These are phyloP conservation scores for Unio delphinus DNA, from an alignment of 2,888 invertebrate species.

Conservation along the genomic window DNA sequence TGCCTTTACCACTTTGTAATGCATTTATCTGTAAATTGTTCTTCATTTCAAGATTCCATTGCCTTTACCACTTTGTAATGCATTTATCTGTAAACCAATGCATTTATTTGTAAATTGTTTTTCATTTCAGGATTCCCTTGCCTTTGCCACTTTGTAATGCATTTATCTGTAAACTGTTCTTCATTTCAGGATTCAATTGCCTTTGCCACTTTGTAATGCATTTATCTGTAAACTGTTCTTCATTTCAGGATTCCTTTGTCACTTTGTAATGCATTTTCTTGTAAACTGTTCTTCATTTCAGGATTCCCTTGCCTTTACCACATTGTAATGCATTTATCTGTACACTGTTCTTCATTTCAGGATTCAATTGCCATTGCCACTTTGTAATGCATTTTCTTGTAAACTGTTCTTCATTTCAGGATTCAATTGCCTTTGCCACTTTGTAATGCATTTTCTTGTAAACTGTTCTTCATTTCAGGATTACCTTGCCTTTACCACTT, in stretches of 20 bases:
- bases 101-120: too few relatives aligned
- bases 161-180: too few relatives aligned
- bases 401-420: constrained; percentile 65
- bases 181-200: constrained; percentile 73
- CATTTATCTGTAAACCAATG: too few relatives aligned
- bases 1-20: constrained; percentile 72
- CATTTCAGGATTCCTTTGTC: too few relatives aligned
- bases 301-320: constrained; percentile 75
- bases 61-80: too few relatives aligned
- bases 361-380: too few relatives aligned
- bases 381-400: too few relatives aligned
- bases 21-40: too few relatives aligned
- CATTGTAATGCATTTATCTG: constrained; percentile 42
- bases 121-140: constrained; percentile 73
- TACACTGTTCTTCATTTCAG: too few relatives aligned
- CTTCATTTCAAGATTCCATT: too few relatives aligned
- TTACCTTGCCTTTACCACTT: constrained; percentile 72
- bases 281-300: constrained; percentile 49
- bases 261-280: too few relatives aligned
- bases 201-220: constrained; percentile 71
- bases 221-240: too few relatives aligned
- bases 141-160: constrained; percentile 72
- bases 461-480: constrained; percentile 68
- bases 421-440: constrained; percentile 74
- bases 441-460: constrained; percentile 35